Conservation (phyloP, 2,888 invertebrate genomes). For the Oligia strigilis region DNA sequence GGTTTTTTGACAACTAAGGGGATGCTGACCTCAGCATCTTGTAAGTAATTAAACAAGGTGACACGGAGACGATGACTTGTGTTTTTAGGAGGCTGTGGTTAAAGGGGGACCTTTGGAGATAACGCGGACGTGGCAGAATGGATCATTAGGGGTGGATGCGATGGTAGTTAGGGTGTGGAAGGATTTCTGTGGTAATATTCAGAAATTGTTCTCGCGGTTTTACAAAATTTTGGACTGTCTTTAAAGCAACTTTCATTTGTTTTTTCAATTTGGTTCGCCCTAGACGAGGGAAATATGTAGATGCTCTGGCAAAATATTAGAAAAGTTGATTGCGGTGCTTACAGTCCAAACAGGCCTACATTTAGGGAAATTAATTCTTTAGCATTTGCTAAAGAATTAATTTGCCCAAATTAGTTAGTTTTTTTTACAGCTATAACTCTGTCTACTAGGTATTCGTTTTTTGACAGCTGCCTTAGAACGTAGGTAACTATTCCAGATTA, state of each 20-base stretch:
- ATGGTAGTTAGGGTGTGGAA: background rate
- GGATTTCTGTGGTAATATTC: background rate
- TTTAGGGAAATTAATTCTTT: background rate
- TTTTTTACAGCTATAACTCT: background rate
- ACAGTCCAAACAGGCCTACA: background rate
- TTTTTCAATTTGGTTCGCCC: background rate
- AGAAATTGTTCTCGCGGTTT: background rate
- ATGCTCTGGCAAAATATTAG: background rate
- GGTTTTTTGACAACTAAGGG: conserved; percentile 28
- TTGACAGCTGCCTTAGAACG: no score
- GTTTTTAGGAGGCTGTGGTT: conserved; percentile 52
- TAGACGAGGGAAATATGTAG: no score
- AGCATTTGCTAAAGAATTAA: background rate
- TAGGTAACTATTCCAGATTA: no score
- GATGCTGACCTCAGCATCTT: conserved; percentile 55
- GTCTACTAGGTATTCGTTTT: no score
- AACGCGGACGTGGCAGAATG: conserved; percentile 21
- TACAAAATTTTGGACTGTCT: background rate
- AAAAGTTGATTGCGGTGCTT: background rate
- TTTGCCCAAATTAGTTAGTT: no score
- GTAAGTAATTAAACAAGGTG: conserved; percentile 66
- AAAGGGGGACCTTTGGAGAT: conserved; percentile 14
- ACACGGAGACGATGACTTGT: conserved; percentile 67
- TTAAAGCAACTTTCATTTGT: background rate
- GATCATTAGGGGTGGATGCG: conserved; percentile 12